Evolutionary conservation across 2,888 invertebrate genomes (phyloP).

Genomic region (Noctuana brunneofusca): DNA sequence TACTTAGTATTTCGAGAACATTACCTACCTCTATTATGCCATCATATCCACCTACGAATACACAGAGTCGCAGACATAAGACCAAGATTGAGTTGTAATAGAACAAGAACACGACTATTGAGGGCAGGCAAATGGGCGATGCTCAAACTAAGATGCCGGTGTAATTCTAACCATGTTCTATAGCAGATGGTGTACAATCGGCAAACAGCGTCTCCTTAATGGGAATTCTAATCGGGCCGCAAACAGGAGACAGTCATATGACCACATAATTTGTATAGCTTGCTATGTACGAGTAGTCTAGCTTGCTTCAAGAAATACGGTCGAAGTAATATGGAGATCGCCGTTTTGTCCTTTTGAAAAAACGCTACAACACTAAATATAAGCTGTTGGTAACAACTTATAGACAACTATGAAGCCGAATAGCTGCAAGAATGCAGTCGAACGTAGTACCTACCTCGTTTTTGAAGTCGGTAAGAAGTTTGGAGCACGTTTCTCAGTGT

Average conservation of each 20-base stretch:
- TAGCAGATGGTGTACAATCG: constrained; percentile 24
- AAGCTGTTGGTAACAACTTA: too few species aligned
- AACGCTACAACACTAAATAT: too few species aligned
- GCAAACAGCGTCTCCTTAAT: constrained; percentile 27
- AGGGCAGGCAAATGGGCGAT: not conserved
- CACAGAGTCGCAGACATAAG: not conserved
- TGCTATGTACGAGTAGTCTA: too few species aligned
- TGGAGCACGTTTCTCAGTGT: too few species aligned
- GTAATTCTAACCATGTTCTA: constrained; percentile 17
- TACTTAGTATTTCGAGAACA: too few species aligned
- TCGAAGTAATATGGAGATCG: not conserved
- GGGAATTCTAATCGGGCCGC: constrained; percentile 30
- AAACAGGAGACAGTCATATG: constrained; percentile 18
- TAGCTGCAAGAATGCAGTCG: too few species aligned
- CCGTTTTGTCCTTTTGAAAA: too few species aligned
- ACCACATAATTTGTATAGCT: constrained; percentile 9
- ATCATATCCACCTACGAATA: not conserved
- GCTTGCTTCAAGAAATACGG: not conserved
- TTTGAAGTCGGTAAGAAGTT: too few species aligned
- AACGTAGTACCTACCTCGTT: too few species aligned
- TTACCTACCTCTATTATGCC: not conserved
- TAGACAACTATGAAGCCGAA: too few species aligned
- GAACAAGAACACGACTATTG: constrained; percentile 1
- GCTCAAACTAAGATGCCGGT: constrained; percentile 19
- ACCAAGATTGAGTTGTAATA: constrained; percentile 1